phyloP scores from a whole-genome alignment of 30 jellyfish, hydroid and myxozoan species.

The Morbakka virulenta region DNA sequence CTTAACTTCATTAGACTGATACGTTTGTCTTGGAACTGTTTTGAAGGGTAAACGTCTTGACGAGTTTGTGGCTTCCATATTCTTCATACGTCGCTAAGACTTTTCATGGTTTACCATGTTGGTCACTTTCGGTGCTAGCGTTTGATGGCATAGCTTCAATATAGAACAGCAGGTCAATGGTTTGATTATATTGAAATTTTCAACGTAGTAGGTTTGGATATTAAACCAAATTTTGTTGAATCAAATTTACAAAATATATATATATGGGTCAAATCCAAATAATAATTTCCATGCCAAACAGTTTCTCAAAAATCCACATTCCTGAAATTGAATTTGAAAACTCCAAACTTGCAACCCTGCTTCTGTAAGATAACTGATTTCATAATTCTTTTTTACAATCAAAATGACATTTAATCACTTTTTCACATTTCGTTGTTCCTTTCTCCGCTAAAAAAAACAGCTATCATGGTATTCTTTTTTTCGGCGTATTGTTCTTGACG shows the following conservation, averaged over 20 bases:
- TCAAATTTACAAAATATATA: too few species aligned
- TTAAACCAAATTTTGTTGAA: background rate
- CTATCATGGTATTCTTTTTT: too few species aligned
- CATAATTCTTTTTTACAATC: too few species aligned
- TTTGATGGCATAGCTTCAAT: constrained; percentile 34
- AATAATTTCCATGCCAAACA: background rate
- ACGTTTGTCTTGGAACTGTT: background rate
- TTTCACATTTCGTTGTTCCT: too few species aligned
- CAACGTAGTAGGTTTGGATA: background rate
- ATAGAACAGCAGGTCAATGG: background rate
- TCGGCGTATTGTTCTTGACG: too few species aligned
- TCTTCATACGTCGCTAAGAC: background rate
- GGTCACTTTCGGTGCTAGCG: constrained; percentile 15
- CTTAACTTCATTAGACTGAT: background rate
- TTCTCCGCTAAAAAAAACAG: too few species aligned
- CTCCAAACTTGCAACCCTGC: background rate
- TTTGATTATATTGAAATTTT: background rate
- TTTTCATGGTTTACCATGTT: background rate
- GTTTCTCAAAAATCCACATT: background rate
- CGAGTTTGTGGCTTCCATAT: background rate
- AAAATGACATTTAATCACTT: too few species aligned
- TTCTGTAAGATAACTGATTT: too few species aligned
- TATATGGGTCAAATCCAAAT: background rate
- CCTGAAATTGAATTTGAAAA: background rate
- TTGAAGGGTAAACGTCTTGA: background rate